phyloP scores from a whole-genome alignment of 35 echinoderm and acorn worm species.

The Patiria miniata region DNA sequence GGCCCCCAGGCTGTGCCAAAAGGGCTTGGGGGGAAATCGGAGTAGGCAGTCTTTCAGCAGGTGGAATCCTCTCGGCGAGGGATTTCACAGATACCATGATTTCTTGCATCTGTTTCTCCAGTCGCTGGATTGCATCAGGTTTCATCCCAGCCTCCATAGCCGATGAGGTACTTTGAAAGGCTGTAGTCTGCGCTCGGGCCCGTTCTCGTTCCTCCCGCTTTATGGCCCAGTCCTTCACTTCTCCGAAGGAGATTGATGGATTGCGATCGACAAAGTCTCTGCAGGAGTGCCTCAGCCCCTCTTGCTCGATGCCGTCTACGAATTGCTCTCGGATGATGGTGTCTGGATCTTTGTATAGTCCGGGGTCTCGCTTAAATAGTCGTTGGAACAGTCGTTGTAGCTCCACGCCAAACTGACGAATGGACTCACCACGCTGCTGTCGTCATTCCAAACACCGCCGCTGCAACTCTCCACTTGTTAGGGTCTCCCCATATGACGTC shows the following conservation, averaged over 20 bases:
- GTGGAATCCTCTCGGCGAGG: no score
- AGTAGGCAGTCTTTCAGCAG: no score
- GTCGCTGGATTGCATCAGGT: not conserved
- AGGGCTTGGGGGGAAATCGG: no score
- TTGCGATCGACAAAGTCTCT: not conserved
- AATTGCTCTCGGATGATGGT: slow-evolving; percentile 9
- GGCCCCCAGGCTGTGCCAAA: not conserved
- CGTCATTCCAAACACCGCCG: not conserved
- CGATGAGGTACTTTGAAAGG: not conserved
- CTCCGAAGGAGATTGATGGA: not conserved
- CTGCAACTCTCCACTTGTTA: slow-evolving; percentile 1
- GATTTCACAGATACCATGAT: not conserved
- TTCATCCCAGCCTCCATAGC: not conserved
- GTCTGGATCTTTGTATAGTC: not conserved
- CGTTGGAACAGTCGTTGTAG: not conserved
- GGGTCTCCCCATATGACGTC: not conserved
- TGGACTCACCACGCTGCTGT: not conserved
- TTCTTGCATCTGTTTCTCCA: not conserved
- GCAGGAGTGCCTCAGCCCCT: not conserved
- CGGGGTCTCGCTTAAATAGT: not conserved
- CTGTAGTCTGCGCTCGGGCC: not conserved
- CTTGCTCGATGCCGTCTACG: not conserved
- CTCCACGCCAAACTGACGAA: not conserved
- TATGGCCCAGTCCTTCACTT: slow-evolving; percentile 5
- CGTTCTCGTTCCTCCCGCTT: not conserved